Evolutionary conservation across 1,140 invertebrate genomes (phyloP).

Genomic region (Brachionus manjavacas): DNA sequence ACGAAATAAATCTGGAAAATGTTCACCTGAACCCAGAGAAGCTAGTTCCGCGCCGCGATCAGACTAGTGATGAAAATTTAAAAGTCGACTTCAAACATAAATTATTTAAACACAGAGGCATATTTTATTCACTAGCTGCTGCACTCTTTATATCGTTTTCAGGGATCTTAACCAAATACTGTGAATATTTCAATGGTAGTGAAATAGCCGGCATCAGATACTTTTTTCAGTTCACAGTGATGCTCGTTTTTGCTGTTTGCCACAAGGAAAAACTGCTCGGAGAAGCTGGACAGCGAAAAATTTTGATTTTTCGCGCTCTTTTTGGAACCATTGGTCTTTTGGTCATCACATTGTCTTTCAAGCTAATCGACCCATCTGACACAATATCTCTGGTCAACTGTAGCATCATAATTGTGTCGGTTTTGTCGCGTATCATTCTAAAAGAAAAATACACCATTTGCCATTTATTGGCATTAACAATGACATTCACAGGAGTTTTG

Average conservation of each 20-base stretch:
- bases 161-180: not conserved
- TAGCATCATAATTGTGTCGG: conserved; percentile 10
- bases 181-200: not conserved
- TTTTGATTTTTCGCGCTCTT: not conserved
- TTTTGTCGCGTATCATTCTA: conserved; percentile 28
- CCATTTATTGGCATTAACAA: not conserved
- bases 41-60: not conserved
- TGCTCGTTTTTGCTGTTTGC: not conserved
- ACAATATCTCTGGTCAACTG: not conserved
- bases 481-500: conserved; percentile 18
- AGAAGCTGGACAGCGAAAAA: not conserved
- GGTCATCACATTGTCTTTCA: not conserved
- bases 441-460: conserved; percentile 23
- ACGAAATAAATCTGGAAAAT: not conserved
- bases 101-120: not conserved
- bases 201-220: conserved; percentile 27
- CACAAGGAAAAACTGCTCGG: not conserved
- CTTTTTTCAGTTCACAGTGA: not conserved
- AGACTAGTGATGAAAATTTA: not conserved
- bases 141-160: not conserved
- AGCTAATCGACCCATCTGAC: conserved; percentile 36
- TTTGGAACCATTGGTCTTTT: conserved; percentile 17
- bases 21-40: not conserved
- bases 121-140: not conserved
- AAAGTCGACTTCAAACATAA: not conserved